Evolutionary conservation across 2,888 invertebrate genomes (phyloP).

Genomic region (Drosophila heteroneura): DNA sequence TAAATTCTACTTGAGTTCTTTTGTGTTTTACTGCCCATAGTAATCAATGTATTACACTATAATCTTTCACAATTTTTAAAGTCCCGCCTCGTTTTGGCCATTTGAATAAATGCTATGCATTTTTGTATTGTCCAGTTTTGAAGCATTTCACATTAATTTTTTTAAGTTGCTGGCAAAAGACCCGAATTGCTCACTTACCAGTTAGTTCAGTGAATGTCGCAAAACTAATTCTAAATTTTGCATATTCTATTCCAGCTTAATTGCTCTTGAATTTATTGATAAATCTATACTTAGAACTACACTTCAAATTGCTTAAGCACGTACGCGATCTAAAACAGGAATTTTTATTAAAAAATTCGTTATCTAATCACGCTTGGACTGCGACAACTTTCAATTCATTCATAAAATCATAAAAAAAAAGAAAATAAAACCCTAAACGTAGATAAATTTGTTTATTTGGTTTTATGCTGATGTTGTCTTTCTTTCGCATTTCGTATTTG

Average conservation of each 20-base stretch:
- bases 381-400: slow-evolving; percentile 28
- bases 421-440: not conserved
- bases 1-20: slow-evolving; percentile 56
- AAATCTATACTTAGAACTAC: not conserved
- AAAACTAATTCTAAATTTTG: not conserved
- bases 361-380: slow-evolving; percentile 51
- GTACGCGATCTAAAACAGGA: not conserved
- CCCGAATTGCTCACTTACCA: not conserved
- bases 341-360: slow-evolving; percentile 1
- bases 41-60: slow-evolving; percentile 12
- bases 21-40: slow-evolving; percentile 29
- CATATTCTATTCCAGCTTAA: not conserved
- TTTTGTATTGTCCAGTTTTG: not conserved
- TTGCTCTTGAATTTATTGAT: not conserved
- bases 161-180: not conserved
- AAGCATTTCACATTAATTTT: not conserved
- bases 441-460: slow-evolving; percentile 22
- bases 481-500: slow-evolving; percentile 6
- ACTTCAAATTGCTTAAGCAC: slow-evolving; percentile 3
- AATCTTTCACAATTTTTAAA: not conserved
- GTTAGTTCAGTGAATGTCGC: not conserved
- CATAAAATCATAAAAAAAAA: slow-evolving; percentile 19
- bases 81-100: not conserved
- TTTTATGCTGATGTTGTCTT: slow-evolving; percentile 6
- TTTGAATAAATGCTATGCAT: not conserved